Base-by-base conservation (phyloP, 2,797 vertebrate genomes). In the Luscinia megarhynchos region DNA sequence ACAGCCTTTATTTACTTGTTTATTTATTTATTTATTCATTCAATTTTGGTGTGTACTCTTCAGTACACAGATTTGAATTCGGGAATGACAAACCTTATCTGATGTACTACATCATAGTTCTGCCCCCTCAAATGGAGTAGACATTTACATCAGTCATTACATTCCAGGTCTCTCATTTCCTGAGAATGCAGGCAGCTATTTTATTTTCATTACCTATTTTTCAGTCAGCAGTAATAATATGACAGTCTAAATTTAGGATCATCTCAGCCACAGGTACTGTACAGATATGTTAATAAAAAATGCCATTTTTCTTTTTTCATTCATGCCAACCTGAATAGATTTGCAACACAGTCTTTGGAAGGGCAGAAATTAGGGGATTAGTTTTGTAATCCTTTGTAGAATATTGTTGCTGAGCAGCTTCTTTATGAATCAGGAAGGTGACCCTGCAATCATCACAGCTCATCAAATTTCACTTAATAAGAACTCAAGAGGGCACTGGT, bases 381-480 rank as follows among this genome's bases (percentile, higher is more conserved):
- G 57, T 64, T 76, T 54, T 90, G 58, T 89, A 96, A 93, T 93
- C 78, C 75, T 84, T 82, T 75, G 54, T 74, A 72, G 54, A 88
- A 87, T 68, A 72, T 15, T 77, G 68, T 80, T 85, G 75, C 18
- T 95, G 41, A 91, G 64, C 51, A 95, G 77, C 51, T 93, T 84
- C 74, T 87, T 67, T 84, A 38, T 80, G 50, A 80, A 89, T 68
- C 53, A 70, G 53, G 64, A 34, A 91, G 72, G 80, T 86, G 88
- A 92, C 87, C 67, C 87, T 76, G 22, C 61, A 93, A 95, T 74
- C 87, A 93, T 38, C 54, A 76, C 41, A 93, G 40, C 79, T 94
- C 73, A 94, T 91, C 90, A 78, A 92, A 64, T 89, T 95, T 95
- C 68, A 80, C 63, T 90, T 91, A 96, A 94, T 70, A 76, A 84